Evolutionary conservation across 2,888 invertebrate species (phyloP).

Genomic region (Tribolium freemani): DNA sequence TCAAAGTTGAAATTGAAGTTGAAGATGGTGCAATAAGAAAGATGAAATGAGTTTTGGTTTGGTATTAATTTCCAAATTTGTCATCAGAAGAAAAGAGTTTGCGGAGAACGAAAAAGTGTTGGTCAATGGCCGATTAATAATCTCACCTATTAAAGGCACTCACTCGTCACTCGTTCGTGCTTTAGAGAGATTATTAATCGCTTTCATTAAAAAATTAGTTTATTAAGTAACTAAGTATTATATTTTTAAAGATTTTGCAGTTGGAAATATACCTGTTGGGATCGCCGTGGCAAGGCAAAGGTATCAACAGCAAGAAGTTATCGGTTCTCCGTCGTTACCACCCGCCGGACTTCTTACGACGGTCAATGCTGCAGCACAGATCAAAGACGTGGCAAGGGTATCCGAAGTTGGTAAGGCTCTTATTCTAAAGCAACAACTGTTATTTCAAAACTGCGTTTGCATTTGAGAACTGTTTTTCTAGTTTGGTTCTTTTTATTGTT

Average conservation of each 20-base stretch:
- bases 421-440: neutral
- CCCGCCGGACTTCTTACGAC: slow-evolving; percentile 67
- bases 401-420: slow-evolving; percentile 70
- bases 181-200: neutral
- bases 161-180: too few relatives aligned
- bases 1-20: too few relatives aligned
- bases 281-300: slow-evolving; percentile 88
- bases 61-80: too few relatives aligned
- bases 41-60: too few relatives aligned
- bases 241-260: slow-evolving; percentile 4
- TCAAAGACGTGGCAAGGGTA: slow-evolving; percentile 72
- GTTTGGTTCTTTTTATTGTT: neutral
- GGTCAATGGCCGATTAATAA: too few relatives aligned
- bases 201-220: neutral
- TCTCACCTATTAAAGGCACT: too few relatives aligned
- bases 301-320: slow-evolving; percentile 72
- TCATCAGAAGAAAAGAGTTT: too few relatives aligned
- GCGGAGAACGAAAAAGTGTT: too few relatives aligned
- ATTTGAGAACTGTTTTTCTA: neutral
- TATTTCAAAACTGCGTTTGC: neutral
- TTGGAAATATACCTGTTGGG: slow-evolving; percentile 79
- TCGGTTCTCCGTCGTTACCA: slow-evolving; percentile 66
- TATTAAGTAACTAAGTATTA: neutral
- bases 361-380: slow-evolving; percentile 65
- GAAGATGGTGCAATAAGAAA: too few relatives aligned